A percentile compares a stretch with the other conserved stretches of the same genome.
Conservation (phyloP, 2,113 vertebrate species). For the Bubalus kerabau region DNA sequence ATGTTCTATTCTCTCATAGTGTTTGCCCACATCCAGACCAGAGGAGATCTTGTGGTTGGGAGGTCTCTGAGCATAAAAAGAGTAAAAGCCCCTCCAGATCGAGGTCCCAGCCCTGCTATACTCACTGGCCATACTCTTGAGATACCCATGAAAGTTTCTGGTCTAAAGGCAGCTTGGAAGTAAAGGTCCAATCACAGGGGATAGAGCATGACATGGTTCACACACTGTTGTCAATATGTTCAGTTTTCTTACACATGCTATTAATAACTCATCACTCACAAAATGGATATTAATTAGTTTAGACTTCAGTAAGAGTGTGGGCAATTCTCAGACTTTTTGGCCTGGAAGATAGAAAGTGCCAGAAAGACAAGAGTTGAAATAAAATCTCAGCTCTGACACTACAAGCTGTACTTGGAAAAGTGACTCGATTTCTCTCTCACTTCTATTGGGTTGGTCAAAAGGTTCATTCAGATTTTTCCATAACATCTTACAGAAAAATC, state of each 20-base stretch:
- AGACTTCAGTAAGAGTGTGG: background rate
- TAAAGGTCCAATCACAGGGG: background rate
- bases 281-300: background rate
- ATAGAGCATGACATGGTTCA: fast-evolving
- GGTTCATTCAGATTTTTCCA: background rate
- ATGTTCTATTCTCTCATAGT: background rate
- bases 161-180: background rate
- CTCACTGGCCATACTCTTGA: background rate
- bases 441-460: background rate
- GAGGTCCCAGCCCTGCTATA: background rate
- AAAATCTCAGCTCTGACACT: background rate
- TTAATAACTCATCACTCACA: background rate
- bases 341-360: background rate
- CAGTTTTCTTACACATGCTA: background rate
- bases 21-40: background rate
- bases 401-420: background rate
- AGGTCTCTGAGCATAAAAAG: background rate
- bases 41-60: background rate
- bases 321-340: background rate
- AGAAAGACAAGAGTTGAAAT: background rate
- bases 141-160: background rate
- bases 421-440: background rate
- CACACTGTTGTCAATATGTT: background rate
- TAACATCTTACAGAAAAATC: background rate
- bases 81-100: background rate